These are phyloP conservation scores for Pterocles orientalis DNA, from an alignment of 2,113 vertebrate species.

Conservation along the genomic window DNA sequence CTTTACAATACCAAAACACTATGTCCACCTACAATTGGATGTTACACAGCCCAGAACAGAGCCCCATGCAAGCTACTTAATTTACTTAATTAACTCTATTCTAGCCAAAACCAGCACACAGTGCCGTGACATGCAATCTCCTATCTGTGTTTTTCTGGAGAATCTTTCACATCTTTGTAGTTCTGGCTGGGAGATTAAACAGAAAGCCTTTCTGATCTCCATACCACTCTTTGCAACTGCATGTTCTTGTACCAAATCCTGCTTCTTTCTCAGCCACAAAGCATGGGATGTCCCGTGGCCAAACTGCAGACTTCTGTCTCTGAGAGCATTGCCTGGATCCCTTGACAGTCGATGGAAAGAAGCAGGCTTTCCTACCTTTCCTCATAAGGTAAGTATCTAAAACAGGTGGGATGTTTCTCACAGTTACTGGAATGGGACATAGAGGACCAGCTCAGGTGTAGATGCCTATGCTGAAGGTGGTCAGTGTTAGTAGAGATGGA, in stretches of 20 bases:
- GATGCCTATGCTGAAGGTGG: neutral
- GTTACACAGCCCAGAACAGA: neutral
- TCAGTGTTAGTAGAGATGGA: neutral
- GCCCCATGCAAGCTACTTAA: no score
- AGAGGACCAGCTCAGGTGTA: neutral
- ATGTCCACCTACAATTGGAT: neutral
- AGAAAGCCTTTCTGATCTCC: neutral
- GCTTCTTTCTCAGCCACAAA: neutral
- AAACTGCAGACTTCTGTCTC: neutral
- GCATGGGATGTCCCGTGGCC: neutral
- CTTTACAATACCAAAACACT: neutral
- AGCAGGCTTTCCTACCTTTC: neutral
- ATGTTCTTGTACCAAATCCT: neutral
- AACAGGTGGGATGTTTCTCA: neutral
- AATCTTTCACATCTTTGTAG: neutral
- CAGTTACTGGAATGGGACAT: neutral
- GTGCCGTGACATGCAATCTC: neutral
- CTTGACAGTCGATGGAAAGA: neutral
- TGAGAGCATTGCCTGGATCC: accelerated
- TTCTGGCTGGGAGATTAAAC: neutral
- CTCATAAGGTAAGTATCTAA: neutral
- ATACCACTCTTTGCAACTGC: neutral
- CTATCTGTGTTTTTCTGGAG: neutral
- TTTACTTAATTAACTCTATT: no score
- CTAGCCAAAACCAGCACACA: neutral